Conservation (phyloP, 1,140 invertebrate species). For the Psix sp. region DNA sequence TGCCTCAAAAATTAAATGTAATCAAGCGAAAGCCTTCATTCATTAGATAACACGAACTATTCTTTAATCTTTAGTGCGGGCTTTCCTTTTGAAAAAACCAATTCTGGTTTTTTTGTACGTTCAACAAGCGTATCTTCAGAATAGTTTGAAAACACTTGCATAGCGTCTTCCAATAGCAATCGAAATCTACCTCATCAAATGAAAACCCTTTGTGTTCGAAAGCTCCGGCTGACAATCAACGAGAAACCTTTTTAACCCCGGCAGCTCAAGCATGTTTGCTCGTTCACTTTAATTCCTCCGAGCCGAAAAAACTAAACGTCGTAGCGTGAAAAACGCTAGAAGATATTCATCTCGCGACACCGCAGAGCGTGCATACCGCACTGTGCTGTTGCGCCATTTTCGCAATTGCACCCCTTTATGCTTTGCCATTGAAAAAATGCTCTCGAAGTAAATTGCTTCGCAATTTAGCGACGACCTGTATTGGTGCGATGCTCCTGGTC, state of each 20-base stretch:
- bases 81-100: too few species aligned
- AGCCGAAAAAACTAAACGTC: background rate
- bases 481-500: conserved; percentile 27
- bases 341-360: conserved; percentile 4
- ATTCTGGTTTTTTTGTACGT: too few species aligned
- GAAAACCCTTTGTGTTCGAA: conserved; percentile 1
- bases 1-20: too few species aligned
- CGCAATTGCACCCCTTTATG: conserved; percentile 48
- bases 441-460: conserved; percentile 52
- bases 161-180: background rate
- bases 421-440: conserved; percentile 26
- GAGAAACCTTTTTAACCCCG: conserved; percentile 1
- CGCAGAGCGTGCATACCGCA: conserved; percentile 4
- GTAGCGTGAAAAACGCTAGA: background rate
- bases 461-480: conserved; percentile 40
- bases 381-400: conserved; percentile 34
- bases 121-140: background rate
- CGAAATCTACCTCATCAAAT: background rate
- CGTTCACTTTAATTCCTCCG: background rate
- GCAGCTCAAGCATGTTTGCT: background rate
- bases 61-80: too few species aligned
- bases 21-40: too few species aligned
- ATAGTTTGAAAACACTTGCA: background rate
- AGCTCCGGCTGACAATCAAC: background rate
- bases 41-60: too few species aligned